Evolutionary conservation across 2,113 vertebrate species (phyloP).

Genomic region (Cynopterus brachyotis): DNA sequence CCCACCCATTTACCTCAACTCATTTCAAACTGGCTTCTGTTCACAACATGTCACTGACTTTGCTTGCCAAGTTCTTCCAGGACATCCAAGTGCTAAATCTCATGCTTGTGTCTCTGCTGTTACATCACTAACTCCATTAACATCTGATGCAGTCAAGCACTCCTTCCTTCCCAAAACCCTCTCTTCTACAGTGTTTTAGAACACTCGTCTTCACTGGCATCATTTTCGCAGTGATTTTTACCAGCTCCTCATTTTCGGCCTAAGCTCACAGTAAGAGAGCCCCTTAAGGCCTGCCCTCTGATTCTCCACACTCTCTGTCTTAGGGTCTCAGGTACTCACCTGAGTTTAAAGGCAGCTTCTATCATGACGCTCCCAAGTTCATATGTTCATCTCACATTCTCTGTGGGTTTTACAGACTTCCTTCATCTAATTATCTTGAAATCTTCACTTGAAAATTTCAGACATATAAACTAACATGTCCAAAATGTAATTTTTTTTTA

Average conservation of each 20-base stretch:
- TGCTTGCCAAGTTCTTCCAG: not conserved
- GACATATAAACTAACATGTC: not conserved
- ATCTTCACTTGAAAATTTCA: not conserved
- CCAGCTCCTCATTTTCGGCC: not conserved
- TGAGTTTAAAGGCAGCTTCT: not conserved
- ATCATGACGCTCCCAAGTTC: not conserved
- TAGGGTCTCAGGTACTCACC: not conserved
- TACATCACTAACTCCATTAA: not conserved
- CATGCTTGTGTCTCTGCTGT: not conserved
- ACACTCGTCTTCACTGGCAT: not conserved
- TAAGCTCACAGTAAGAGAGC: not conserved
- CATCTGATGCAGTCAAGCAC: not conserved
- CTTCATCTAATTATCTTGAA: not conserved
- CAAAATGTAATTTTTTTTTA: not conserved
- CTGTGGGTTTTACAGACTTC: not conserved
- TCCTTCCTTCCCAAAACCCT: not conserved
- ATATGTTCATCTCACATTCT: not conserved
- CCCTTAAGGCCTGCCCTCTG: not conserved
- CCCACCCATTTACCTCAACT: not conserved
- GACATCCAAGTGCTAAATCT: not conserved
- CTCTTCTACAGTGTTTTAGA: not conserved
- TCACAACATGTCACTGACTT: not conserved
- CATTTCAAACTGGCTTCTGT: constrained; percentile 26
- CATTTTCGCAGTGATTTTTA: not conserved
- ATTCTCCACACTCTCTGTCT: not conserved